A percentile compares a stretch with the other conserved stretches of the same genome.
Evolutionary conservation across 2,797 vertebrate species (phyloP).

Genomic region (Masticophis lateralis): DNA sequence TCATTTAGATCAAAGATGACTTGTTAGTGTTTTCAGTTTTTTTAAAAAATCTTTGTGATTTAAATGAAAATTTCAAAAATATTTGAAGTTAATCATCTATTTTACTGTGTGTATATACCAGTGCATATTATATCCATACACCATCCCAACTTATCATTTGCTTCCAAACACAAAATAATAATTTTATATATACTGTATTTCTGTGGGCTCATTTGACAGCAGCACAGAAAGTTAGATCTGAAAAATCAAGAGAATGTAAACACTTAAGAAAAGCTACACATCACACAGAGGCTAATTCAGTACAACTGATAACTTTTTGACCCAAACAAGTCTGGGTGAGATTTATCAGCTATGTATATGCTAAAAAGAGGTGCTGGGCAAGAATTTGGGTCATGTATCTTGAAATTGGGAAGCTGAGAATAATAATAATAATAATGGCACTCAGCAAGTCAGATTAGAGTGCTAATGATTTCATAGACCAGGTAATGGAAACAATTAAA

Average conservation of each 20-base stretch:
- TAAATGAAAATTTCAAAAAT: slow-evolving; percentile 15
- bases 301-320: background rate
- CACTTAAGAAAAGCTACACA: background rate
- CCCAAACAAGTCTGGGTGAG: background rate
- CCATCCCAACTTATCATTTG: background rate
- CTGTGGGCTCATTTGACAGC: background rate
- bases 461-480: background rate
- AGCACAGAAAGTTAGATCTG: background rate
- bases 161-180: background rate
- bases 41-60: background rate
- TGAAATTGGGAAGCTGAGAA: background rate
- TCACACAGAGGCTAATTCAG: background rate
- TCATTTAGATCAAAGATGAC: slow-evolving; percentile 13
- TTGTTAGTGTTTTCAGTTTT: slow-evolving; percentile 5
- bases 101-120: background rate
- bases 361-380: background rate
- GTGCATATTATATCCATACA: background rate
- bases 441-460: background rate
- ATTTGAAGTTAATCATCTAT: slow-evolving; percentile 29
- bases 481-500: background rate
- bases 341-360: background rate
- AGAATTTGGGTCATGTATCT: background rate
- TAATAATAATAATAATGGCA: background rate
- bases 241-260: background rate
- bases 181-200: background rate